A percentile compares a stretch with the other conserved stretches of the same genome.
Conservation (phyloP, 2,888 invertebrate genomes). For the Drosophila picticornis region DNA sequence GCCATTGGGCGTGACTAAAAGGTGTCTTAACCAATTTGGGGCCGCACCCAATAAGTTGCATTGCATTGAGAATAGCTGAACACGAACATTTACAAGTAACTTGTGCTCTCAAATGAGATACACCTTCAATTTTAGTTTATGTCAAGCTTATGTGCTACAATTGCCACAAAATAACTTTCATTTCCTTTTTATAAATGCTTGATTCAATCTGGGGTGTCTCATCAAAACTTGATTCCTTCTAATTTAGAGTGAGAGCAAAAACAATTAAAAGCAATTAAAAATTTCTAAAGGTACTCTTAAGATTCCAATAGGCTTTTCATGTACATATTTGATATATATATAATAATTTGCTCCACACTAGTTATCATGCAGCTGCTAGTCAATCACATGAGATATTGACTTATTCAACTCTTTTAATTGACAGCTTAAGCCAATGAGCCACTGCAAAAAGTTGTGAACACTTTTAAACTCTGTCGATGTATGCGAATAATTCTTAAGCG, state of each 20-base stretch:
- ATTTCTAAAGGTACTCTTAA: neutral
- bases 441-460: slow-evolving; percentile 33
- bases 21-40: slow-evolving; percentile 28
- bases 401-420: slow-evolving; percentile 27
- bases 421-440: slow-evolving; percentile 29
- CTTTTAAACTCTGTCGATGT: slow-evolving; percentile 25
- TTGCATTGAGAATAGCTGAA: slow-evolving; percentile 11
- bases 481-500: slow-evolving; percentile 19
- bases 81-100: slow-evolving; percentile 5
- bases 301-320: neutral
- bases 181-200: neutral
- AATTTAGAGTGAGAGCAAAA: neutral
- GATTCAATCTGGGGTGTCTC: neutral
- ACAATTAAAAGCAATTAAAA: neutral
- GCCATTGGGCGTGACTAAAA: slow-evolving; percentile 23
- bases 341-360: neutral
- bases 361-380: slow-evolving; percentile 2
- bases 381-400: slow-evolving; percentile 10
- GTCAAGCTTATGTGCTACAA: neutral
- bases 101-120: neutral
- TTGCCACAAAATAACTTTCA: neutral
- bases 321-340: neutral
- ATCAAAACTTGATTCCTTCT: neutral
- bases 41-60: slow-evolving; percentile 6
- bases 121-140: neutral